Evolutionary conservation across 2,888 invertebrate species (phyloP).

Genomic region (Nemotelus pantherinus): DNA sequence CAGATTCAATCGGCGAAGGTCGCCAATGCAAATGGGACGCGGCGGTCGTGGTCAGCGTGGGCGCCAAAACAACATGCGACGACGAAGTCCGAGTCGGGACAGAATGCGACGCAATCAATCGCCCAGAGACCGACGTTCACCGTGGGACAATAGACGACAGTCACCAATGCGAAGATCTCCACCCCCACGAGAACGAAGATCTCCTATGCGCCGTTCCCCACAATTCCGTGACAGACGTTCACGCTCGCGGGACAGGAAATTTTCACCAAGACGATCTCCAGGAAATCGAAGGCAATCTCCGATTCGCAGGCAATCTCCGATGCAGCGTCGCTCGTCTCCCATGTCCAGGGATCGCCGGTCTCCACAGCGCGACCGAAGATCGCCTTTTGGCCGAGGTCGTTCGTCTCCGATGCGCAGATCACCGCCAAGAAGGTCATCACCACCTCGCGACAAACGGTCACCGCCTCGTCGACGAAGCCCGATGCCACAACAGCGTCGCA

Average conservation of each 20-base stretch:
- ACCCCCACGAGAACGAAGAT: conserved; percentile 54
- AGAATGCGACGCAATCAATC: conserved; percentile 57
- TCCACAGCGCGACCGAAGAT: conserved; percentile 46
- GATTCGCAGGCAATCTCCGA: conserved; percentile 18
- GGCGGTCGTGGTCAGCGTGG: conserved; percentile 44
- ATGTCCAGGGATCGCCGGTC: conserved; percentile 55
- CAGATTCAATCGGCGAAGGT: conserved; percentile 57
- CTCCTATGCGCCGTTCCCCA: conserved; percentile 58
- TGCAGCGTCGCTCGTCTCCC: conserved; percentile 11
- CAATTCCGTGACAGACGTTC: conserved; percentile 54
- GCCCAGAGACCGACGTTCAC: conserved; percentile 56
- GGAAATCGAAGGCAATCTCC: conserved; percentile 54
- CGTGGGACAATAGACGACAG: conserved; percentile 65
- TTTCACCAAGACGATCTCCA: conserved; percentile 58
- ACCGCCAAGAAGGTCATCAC: conserved; percentile 41
- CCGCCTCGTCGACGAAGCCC: conserved; percentile 18
- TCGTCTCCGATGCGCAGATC: conserved; percentile 54
- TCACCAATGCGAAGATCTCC: conserved; percentile 65
- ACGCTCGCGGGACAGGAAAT: conserved; percentile 50
- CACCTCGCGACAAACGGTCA: conserved; percentile 42
- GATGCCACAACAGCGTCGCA: conserved; percentile 33
- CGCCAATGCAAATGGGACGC: conserved; percentile 43
- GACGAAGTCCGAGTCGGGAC: conserved; percentile 59
- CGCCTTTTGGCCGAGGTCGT: conserved; percentile 52
- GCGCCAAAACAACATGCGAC: conserved; percentile 53